A percentile compares a stretch with the other conserved stretches of the same genome.
These are phyloP conservation scores for Lacerta viridis DNA, from an alignment of 2,797 vertebrate species.

Conservation along the genomic window DNA sequence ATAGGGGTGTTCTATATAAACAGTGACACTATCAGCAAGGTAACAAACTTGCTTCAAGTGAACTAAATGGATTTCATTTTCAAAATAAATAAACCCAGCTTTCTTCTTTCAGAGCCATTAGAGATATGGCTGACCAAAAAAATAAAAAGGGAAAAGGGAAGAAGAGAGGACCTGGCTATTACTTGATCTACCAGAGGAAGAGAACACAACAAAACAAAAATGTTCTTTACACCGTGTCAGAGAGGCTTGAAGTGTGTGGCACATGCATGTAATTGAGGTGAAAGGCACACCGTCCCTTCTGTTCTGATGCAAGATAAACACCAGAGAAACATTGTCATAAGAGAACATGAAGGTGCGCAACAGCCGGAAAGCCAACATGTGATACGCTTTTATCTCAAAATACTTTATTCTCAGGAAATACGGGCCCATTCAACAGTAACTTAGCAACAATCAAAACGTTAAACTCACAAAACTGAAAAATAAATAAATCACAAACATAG, in stretches of 20 bases:
- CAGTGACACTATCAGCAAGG: neutral
- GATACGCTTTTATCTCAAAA: conserved; percentile 23
- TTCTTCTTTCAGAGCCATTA: conserved; percentile 49
- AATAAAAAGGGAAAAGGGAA: too few relatives aligned
- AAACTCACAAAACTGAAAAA: neutral
- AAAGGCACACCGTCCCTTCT: conserved; percentile 44
- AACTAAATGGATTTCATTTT: conserved; percentile 42
- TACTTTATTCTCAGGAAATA: neutral
- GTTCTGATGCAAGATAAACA: conserved; percentile 39
- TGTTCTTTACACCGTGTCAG: conserved; percentile 20
- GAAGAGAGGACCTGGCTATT: neutral
- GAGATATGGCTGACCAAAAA: conserved; percentile 2
- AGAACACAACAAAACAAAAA: neutral
- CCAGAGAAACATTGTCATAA: conserved; percentile 10
- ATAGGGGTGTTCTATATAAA: neutral
- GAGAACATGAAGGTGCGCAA: neutral
- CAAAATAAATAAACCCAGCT: neutral
- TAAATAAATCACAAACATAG: neutral
- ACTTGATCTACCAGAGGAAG: neutral
- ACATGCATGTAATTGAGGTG: conserved; percentile 32
- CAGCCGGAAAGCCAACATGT: conserved; percentile 26
- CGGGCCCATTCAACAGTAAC: neutral
- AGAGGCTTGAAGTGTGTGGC: conserved; percentile 21
- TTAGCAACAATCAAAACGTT: neutral
- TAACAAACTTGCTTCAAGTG: neutral